phyloP scores from a whole-genome alignment of 2,888 invertebrate species.

The Cantharis rustica region DNA sequence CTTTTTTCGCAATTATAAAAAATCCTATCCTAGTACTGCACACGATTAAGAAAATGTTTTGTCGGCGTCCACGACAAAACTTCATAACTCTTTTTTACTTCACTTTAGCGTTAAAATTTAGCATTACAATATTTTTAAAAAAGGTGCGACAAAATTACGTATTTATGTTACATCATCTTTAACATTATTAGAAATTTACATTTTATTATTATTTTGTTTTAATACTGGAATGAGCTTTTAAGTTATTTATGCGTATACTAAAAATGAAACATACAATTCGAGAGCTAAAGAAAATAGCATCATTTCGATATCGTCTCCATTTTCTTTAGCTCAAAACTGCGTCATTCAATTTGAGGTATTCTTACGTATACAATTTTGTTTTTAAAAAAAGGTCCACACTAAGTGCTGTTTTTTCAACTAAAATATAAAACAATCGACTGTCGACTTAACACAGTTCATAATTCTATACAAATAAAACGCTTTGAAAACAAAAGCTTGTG shows the following conservation, averaged over 20 bases:
- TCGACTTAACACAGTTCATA: not conserved
- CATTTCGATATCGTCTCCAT: not conserved
- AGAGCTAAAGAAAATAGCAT: conserved; percentile 8
- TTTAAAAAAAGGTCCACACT: not conserved
- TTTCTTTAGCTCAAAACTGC: conserved; percentile 14
- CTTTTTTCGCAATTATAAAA: conserved; percentile 25
- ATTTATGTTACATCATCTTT: conserved; percentile 28
- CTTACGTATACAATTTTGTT: conserved; percentile 66
- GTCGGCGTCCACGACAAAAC: not conserved
- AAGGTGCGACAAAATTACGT: conserved; percentile 30
- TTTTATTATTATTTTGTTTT: conserved; percentile 33
- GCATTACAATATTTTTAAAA: not conserved
- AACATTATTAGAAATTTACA: conserved; percentile 30
- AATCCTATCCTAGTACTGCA: conserved; percentile 40
- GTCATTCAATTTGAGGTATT: conserved; percentile 60
- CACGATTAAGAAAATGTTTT: conserved; percentile 25
- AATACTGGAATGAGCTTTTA: conserved; percentile 55
- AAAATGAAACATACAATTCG: conserved; percentile 17
- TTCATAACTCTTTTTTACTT: not conserved
- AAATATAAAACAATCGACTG: not conserved
- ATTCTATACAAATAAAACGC: not conserved
- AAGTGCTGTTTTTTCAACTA: not conserved
- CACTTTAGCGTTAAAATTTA: not conserved
- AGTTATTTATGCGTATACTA: conserved; percentile 46
- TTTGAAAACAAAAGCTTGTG: not conserved